phyloP scores from a whole-genome alignment of 2,113 vertebrate species.

The Myodes glareolus region DNA sequence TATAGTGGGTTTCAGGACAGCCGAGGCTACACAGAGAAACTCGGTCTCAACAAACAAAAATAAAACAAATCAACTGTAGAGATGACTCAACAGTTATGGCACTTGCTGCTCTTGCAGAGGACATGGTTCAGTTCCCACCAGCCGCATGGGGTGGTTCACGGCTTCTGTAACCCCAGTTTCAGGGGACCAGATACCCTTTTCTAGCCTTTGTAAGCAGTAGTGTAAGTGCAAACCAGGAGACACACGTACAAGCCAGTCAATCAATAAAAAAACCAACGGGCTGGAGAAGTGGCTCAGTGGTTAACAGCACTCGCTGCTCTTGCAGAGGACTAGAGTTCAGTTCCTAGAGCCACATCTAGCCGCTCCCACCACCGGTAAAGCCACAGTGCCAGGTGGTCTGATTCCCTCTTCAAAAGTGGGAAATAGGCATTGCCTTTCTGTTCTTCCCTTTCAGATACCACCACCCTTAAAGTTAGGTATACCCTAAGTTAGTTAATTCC shows the following conservation, averaged over 20 bases:
- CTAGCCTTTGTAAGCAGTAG: neutral
- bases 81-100: neutral
- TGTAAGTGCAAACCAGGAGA: neutral
- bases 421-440: neutral
- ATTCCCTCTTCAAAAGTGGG: neutral
- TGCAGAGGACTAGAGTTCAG: neutral
- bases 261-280: neutral
- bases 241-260: neutral
- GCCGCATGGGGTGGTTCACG: neutral
- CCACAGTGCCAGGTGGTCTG: neutral
- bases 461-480: slow-evolving; percentile 18
- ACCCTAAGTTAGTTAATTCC: neutral
- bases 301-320: neutral
- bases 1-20: neutral
- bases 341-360: neutral
- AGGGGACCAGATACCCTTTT: neutral
- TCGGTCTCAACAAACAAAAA: neutral
- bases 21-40: neutral
- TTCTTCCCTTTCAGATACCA: neutral
- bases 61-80: neutral
- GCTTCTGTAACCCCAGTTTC: neutral
- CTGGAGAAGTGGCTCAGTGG: neutral
- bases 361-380: neutral
- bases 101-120: neutral
- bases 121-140: neutral